These are phyloP conservation scores for Lasiurus cinereus DNA, from an alignment of 2,113 vertebrate species.

Conservation along the genomic window DNA sequence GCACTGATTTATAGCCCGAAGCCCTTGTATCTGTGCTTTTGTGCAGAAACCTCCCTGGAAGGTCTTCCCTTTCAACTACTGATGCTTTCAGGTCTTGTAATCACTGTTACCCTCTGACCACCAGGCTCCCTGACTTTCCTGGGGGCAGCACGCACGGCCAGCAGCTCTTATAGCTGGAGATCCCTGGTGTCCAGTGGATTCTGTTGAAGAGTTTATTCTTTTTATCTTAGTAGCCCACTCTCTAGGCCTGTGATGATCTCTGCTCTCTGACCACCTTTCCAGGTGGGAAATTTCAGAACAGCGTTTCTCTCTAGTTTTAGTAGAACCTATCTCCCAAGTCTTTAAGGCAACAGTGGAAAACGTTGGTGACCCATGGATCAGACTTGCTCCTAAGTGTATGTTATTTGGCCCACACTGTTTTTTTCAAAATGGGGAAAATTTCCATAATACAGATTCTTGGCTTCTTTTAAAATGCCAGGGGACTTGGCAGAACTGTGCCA, in stretches of 20 bases:
- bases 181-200: neutral
- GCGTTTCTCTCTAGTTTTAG: neutral
- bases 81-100: neutral
- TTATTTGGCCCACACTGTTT: constrained; percentile 35
- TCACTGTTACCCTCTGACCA: neutral
- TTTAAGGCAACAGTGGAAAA: neutral
- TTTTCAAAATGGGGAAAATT: constrained; percentile 60
- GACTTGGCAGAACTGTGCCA: neutral
- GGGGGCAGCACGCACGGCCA: neutral
- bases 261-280: neutral
- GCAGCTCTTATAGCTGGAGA: neutral
- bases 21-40: neutral
- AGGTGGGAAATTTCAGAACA: neutral
- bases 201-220: neutral
- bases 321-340: neutral
- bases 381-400: neutral
- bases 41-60: neutral
- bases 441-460: neutral
- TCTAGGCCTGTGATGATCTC: neutral
- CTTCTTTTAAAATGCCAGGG: constrained; percentile 34
- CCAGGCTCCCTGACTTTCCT: neutral
- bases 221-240: neutral
- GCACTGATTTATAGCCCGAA: neutral
- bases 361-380: neutral
- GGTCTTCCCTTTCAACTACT: neutral